Evolutionary conservation across 1,140 invertebrate species (phyloP), one percentile per base, ranked within the genome.

Genomic region (Idris sp.): DNA sequence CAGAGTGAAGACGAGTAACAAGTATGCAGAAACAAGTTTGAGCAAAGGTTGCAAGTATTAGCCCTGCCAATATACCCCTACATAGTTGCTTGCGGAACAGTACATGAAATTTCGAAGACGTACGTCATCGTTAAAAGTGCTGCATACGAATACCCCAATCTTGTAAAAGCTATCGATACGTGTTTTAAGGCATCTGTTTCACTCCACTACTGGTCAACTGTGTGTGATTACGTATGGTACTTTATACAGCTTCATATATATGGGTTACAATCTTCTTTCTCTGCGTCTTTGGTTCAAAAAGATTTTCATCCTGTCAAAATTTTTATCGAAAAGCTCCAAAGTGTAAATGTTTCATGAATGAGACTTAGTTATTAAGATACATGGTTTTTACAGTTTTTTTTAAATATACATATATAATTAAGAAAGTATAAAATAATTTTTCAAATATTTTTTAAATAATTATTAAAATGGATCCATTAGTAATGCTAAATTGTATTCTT

Each of bases 201-300:
- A 1, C 19, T 54, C 8, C 36, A 54, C 16, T 41, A 36, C 18
- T 54, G 51, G 51, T 54, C 51, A 16, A 30, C 22, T 5, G 8
- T 43, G 2, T 43, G 53, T 14, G 54, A 59, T 10, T 43, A 59
- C 30, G 54, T 59, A 2, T 59, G 54, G 54, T 11, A 11, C 7
- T 59, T 44, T 16, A 15, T 59, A 15, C 51, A 56, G 4, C 9
- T 10, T 1, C 15, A 6, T n/a, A 16, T 56, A 0, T 56, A 56
- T 14, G 19, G 41, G 4, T 31, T 41, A n/a, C 22, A 22, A 2
- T 35, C 49, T 8, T n/a, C n/a, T n/a, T n/a, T n/a, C n/a, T n/a
- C n/a, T n/a, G n/a, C n/a, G n/a, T n/a, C n/a, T n/a, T n/a, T n/a
- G n/a, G n/a, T n/a, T n/a, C n/a, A n/a, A n/a, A n/a, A n/a, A n/a